Base-by-base conservation (phyloP, 1,140 invertebrate genomes). In the Nasonia giraulti region DNA sequence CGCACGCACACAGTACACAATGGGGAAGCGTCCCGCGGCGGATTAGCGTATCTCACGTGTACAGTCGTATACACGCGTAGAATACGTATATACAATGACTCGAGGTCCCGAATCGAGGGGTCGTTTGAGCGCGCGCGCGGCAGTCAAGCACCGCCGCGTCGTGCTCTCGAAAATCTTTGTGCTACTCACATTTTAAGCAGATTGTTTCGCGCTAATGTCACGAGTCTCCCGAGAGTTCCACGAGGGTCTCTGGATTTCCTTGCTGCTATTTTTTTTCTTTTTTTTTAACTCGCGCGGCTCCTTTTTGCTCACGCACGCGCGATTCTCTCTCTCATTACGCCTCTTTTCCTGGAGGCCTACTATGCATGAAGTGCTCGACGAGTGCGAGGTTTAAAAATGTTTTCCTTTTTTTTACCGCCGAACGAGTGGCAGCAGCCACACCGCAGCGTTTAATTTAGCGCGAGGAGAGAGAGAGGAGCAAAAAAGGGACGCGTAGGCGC, bases 121-220 rank as follows among this genome's bases (percentile, higher is more conserved):
- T 83, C 81, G 77, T 82, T 47, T 55, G 17, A 44, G 27, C 55
- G n/a, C 20, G 40, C 40, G 74, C 20, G 40, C 40, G 74, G 62
- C 62, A 80, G 80, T 75, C 79, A 86, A 85, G 87, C 86, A 86
- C 82, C 20, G 31, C 47, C 27, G 80, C 20, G 37, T 4, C 33
- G 78, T 80, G 62, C 75, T 69, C 82, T 71, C 69, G 69, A 80
- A 83, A 77, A 87, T 87, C 88, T 88, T 89, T 85, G 55, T 81
- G 80, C 81, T 80, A 77, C 47, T 33, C 82, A 84, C 87, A 87
- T 90, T 90, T 90, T 89, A 88, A 82, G 88, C 85, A 89, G 89
- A 91, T 91, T 91, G 89, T 90, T 89, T 85, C 74, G 69, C 79
- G 88, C 85, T 90, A 86, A 89, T 87, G 83, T 83, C 83, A 44